Conservation (phyloP, 2,113 vertebrate species). For the Malaclemys terrapin region DNA sequence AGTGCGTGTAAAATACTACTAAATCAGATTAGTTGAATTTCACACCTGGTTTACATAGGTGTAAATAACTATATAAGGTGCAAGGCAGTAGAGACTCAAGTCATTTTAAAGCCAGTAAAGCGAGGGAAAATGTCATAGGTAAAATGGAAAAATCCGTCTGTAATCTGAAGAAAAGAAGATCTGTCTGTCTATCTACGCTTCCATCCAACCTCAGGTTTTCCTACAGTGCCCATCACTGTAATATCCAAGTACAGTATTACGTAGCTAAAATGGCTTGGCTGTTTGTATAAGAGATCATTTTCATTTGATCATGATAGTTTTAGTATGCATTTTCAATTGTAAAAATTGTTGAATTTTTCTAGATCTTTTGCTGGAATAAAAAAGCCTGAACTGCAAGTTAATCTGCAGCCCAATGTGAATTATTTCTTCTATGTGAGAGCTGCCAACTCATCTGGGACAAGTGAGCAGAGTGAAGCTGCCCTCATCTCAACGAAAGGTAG, state of each 20-base stretch:
- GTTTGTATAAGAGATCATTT: background rate
- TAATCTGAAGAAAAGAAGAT: background rate
- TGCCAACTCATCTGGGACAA: constrained; percentile 88
- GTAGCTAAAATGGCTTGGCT: background rate
- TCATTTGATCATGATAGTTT: background rate
- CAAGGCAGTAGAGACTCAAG: background rate
- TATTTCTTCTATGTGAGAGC: constrained; percentile 97
- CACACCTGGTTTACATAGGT: background rate
- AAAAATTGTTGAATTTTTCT: constrained; percentile 51
- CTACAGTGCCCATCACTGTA: background rate
- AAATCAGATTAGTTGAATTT: background rate
- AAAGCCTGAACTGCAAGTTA: constrained; percentile 86
- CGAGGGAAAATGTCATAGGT: background rate
- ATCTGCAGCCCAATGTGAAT: constrained; percentile 92
- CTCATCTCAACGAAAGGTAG: constrained; percentile 96
- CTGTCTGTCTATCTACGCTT: rapidly evolving
- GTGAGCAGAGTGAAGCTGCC: constrained; percentile 95
- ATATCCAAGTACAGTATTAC: background rate
- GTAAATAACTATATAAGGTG: background rate
- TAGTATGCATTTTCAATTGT: background rate
- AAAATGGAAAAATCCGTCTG: background rate
- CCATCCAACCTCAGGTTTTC: background rate
- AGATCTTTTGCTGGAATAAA: constrained; percentile 94
- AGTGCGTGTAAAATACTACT: background rate
- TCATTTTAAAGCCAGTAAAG: background rate